phyloP scores from a whole-genome alignment of 2,888 invertebrate species.

The Stenolophus ochropezus region DNA sequence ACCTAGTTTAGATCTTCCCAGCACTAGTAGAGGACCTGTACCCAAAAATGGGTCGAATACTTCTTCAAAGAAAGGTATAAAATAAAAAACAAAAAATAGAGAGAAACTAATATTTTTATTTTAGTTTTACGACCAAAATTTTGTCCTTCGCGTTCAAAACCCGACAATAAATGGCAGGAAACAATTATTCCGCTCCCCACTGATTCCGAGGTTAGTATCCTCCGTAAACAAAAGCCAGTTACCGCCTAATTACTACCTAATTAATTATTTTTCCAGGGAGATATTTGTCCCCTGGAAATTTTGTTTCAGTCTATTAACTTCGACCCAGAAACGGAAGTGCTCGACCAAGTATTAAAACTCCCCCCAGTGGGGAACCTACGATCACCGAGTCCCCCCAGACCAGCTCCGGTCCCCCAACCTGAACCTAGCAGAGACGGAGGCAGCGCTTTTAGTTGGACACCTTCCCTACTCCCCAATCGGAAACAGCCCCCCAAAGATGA shows the following conservation, averaged over 20 bases:
- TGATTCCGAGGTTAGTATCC: slow-evolving; percentile 22
- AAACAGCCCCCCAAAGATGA: neutral
- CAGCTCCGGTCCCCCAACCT: slow-evolving; percentile 50
- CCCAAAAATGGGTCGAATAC: neutral
- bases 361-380: slow-evolving; percentile 18
- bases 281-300: slow-evolving; percentile 54
- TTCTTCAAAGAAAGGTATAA: neutral
- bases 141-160: neutral
- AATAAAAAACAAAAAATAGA: slow-evolving; percentile 12
- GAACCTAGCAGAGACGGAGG: slow-evolving; percentile 36
- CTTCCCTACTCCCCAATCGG: slow-evolving; percentile 51
- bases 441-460: slow-evolving; percentile 60
- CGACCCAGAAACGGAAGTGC: slow-evolving; percentile 9
- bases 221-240: neutral
- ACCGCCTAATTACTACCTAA: neutral
- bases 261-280: slow-evolving; percentile 35
- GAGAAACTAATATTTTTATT: neutral
- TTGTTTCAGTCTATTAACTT: slow-evolving; percentile 56
- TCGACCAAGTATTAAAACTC: slow-evolving; percentile 20
- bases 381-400: slow-evolving; percentile 56
- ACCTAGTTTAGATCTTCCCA: slow-evolving; percentile 44
- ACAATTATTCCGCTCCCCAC: slow-evolving; percentile 11
- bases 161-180: slow-evolving; percentile 35
- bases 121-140: neutral
- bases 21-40: neutral